Evolutionary conservation across 2,113 vertebrate species (phyloP), one percentile per base, ranked within the genome.

Genomic region (Pontoporia blainvillei): DNA sequence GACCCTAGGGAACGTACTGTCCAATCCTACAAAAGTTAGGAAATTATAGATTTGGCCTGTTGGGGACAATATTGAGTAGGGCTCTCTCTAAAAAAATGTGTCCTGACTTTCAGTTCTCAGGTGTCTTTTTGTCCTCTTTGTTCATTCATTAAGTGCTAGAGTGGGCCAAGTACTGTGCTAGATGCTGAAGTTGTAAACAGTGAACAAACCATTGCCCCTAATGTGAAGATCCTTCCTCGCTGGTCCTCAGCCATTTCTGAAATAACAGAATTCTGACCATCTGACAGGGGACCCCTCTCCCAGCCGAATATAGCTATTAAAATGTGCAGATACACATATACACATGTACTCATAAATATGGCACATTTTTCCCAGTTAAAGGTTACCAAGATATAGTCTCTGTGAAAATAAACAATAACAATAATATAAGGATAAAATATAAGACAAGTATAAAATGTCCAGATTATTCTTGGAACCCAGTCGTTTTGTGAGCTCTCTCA

Each of bases 401-500:
- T 79, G 10, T 90, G 81, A 92, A 97, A 82, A 59, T 59, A 5
- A 91, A 72, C 46, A 94, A 29, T 49, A 52, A 84, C 66, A 82
- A 81, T 54, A 91, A 69, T 36, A 61, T 12, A 92, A 44, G 21
- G 86, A 82, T 89, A 95, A 95, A 59, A 85, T 62, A 41, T 27
- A 67, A 94, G 85, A 64, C 81, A 76, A 78, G 39, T 41, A 20
- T 67, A 67, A 71, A 94, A 92, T 69, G n/a, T 61, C 44, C 71
- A 66, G 52, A 86, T 96, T 96, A 84, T 97, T 95, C 81, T 96
- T 95, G 88, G 94, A 96, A 76, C 66, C 66, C 67, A 69, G 3
- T 85, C 39, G 62, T 82, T 96, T 85, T 79, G 34, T 91, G n/a
- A 95, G 27, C 52, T 36, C 36, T 92, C 57, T 85, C 76, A 91